phyloP scores from a whole-genome alignment of 1,140 invertebrate species.

The Dinoponera quadriceps region DNA sequence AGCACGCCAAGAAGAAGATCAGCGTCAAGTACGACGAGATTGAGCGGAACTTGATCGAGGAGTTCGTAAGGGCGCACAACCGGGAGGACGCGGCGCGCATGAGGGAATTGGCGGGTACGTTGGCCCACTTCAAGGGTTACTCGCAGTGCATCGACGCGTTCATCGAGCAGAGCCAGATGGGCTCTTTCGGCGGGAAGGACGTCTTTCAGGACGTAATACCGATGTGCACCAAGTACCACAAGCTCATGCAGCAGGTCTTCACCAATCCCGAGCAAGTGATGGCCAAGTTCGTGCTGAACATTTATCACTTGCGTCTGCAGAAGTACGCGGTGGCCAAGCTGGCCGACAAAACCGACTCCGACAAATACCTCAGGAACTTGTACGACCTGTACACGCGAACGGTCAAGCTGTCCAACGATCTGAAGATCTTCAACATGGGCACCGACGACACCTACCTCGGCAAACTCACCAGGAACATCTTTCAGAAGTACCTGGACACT shows the following conservation, averaged over 20 bases:
- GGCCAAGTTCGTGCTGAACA: slow-evolving; percentile 98
- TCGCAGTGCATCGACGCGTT: slow-evolving; percentile 98
- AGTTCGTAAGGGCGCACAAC: slow-evolving; percentile 96
- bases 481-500: slow-evolving; percentile 91
- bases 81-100: slow-evolving; percentile 94
- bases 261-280: slow-evolving; percentile 98
- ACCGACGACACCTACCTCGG: slow-evolving; percentile 92
- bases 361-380: slow-evolving; percentile 95
- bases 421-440: slow-evolving; percentile 92
- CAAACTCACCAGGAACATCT: slow-evolving; percentile 94
- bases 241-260: slow-evolving; percentile 96
- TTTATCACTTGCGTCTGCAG: slow-evolving; percentile 97
- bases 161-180: slow-evolving; percentile 98
- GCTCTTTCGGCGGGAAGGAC: slow-evolving; percentile 92
- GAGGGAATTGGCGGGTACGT: slow-evolving; percentile 96
- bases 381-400: slow-evolving; percentile 95
- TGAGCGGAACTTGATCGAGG: slow-evolving; percentile 96
- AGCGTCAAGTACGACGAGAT: slow-evolving; percentile 98
- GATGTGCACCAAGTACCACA: slow-evolving; percentile 95
- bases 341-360: slow-evolving; percentile 92
- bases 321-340: slow-evolving; percentile 93
- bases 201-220: slow-evolving; percentile 96
- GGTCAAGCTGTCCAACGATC: slow-evolving; percentile 90
- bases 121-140: slow-evolving; percentile 98
- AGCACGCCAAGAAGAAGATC: slow-evolving; percentile 95